Evolutionary conservation across 2,113 vertebrate genomes (phyloP).

Genomic region (Enhydra lutris): DNA sequence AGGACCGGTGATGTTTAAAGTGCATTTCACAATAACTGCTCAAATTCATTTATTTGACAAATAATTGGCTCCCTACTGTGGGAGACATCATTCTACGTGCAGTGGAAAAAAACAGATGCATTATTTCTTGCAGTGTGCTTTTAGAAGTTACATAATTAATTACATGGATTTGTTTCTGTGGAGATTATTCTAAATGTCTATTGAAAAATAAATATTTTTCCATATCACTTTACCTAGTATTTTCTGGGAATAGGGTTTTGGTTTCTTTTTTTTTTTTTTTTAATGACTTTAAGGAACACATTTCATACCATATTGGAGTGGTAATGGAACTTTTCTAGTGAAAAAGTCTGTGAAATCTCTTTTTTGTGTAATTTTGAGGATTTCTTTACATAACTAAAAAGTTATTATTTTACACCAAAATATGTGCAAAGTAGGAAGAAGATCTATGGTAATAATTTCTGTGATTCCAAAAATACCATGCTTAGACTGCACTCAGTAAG

Average conservation of each 20-base stretch:
- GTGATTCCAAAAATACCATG: not conserved
- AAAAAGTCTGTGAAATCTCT: not conserved
- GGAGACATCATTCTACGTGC: not conserved
- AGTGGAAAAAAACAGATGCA: not conserved
- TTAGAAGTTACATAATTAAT: not conserved
- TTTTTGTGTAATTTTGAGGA: not conserved
- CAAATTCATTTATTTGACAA: not conserved
- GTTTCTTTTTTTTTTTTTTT: not conserved
- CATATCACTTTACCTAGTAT: not conserved
- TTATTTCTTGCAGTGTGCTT: not conserved
- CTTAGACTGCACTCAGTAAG: not conserved
- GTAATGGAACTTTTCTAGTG: constrained; percentile 34
- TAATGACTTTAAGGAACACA: constrained; percentile 20
- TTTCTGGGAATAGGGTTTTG: not conserved
- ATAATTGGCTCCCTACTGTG: not conserved
- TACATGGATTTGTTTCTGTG: not conserved
- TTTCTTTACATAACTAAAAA: not conserved
- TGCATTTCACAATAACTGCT: not conserved
- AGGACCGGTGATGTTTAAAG: not conserved
- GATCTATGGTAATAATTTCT: not conserved
- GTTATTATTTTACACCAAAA: not conserved
- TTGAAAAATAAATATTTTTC: not conserved
- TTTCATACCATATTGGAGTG: not conserved
- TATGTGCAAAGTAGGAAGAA: not conserved
- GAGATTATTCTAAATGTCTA: not conserved